Base-by-base conservation (phyloP, 2,888 invertebrate species). In the Sericinus montela region DNA sequence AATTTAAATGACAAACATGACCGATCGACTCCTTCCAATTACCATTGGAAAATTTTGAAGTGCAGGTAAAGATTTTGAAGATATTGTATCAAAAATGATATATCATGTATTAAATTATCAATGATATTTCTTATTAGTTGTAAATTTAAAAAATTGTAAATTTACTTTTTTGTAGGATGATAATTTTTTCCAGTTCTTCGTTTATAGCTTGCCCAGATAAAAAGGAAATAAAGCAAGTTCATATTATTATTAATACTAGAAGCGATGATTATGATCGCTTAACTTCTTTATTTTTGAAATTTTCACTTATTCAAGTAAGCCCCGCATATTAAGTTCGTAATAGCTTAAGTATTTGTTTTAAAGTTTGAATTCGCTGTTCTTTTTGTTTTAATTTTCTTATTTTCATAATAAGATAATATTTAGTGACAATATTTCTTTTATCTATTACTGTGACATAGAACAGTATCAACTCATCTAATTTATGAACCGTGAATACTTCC, bases 21-120 rank as follows among this genome's bases (percentile, higher is more conserved):
- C 58, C 73, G 84, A 56, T 88, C 87, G 9, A 68, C 88, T 1
- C 86, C 88, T n/a, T 78, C 86, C 6, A 69, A 86, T 60, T 80
- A 71, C 53, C 87, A 88, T 55, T 88, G 88, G 88, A 87, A 86
- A 77, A 76, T 85, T 58, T 65, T 88, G 6, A 87, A 86, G 63
- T 87, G 87, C 77, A 77, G 86, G 87, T 80, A 51, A 47, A 45
- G 10, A 13, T 6, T 1, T 13, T 11, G 32, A 29, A 4, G n/a
- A 9, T 3, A 1, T 3, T n/a, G 10, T 4, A 32, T 34, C 19
- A 5, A 3, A 19, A 19, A 19, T 3, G 19, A 19, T 19, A 3
- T 19, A 19, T n/a, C n/a, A n/a, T n/a, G n/a, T n/a, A n/a, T n/a
- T n/a, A n/a, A n/a, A n/a, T n/a, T n/a, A n/a, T n/a, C n/a, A n/a